Percentiles rank a stretch among this genome's conserved stretches.
These are phyloP conservation scores for Aporrectodea caliginosa DNA, from an alignment of 1,140 invertebrate species.

Conservation along the genomic window DNA sequence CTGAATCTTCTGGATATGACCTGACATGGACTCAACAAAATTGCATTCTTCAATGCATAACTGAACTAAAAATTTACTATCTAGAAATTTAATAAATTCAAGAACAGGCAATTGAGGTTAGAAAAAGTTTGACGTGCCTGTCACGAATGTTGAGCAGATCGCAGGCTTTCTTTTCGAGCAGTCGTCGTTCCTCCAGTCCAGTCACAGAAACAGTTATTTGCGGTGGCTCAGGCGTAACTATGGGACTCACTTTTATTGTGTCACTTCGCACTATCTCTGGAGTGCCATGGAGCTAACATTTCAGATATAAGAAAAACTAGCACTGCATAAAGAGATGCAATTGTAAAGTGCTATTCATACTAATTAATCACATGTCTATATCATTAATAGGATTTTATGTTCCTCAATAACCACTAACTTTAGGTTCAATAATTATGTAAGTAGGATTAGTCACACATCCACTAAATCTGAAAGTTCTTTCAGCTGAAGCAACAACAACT, in stretches of 20 bases:
- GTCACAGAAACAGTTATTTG: slow-evolving; percentile 49
- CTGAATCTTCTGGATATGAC: no score
- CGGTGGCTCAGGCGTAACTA: slow-evolving; percentile 49
- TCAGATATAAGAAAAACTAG: background rate
- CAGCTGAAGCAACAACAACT: no score
- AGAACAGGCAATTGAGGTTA: no score
- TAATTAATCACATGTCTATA: background rate
- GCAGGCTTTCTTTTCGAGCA: slow-evolving; percentile 52
- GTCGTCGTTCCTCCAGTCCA: slow-evolving; percentile 50
- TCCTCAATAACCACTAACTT: background rate
- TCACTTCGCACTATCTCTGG: slow-evolving; percentile 48
- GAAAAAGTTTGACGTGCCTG: no score
- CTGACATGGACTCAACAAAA: no score
- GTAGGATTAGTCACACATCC: background rate
- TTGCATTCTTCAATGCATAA: no score
- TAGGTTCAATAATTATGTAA: background rate
- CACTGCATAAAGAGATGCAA: background rate
- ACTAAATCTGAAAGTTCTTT: no score
- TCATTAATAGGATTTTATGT: background rate
- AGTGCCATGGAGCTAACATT: slow-evolving; percentile 48
- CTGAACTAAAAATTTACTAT: no score
- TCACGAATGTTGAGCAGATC: slow-evolving; percentile 54
- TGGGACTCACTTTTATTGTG: slow-evolving; percentile 46
- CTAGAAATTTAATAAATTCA: no score
- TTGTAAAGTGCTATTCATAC: background rate